Evolutionary conservation across 2,797 vertebrate genomes (phyloP).

Genomic region (Melanotaenia parkinsoni): DNA sequence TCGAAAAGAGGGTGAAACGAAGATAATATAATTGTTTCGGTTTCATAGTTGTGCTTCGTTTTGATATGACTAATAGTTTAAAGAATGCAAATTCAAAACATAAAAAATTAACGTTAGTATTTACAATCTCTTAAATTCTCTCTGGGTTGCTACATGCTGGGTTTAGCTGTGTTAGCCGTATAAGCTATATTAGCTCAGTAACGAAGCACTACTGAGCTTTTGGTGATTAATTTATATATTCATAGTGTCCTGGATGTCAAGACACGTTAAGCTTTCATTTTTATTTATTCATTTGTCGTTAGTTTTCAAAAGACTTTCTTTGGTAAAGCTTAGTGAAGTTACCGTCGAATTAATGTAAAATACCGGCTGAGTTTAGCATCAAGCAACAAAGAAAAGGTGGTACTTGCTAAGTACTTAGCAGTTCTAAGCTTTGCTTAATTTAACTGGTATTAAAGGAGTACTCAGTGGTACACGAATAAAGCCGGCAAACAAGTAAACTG

Average conservation of each 20-base stretch:
- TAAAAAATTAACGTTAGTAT: neutral
- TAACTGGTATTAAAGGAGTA: slow-evolving; percentile 2
- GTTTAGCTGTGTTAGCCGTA: slow-evolving; percentile 58
- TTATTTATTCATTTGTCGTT: fast-evolving
- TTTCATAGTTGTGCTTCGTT: neutral
- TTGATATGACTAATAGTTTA: fast-evolving
- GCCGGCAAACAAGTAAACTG: neutral
- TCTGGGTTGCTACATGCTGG: slow-evolving; percentile 42
- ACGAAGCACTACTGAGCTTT: slow-evolving; percentile 18
- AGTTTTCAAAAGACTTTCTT: neutral
- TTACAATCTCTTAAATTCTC: slow-evolving; percentile 24
- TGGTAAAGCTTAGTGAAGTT: fast-evolving
- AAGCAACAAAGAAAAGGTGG: slow-evolving; percentile 69
- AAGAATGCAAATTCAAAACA: no score
- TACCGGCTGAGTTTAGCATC: slow-evolving; percentile 25
- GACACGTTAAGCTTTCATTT: neutral
- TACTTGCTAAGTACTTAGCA: slow-evolving; percentile 34
- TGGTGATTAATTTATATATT: slow-evolving; percentile 14
- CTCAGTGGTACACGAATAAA: neutral
- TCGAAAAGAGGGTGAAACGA: slow-evolving; percentile 27
- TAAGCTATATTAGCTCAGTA: slow-evolving; percentile 50
- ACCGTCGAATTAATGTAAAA: slow-evolving; percentile 1
- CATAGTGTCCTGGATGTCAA: neutral
- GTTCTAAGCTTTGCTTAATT: slow-evolving; percentile 11
- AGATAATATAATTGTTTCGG: slow-evolving; percentile 1